Evolutionary conservation across 1,140 invertebrate species (phyloP), one percentile per base, ranked within the genome.

Genomic region (Formica selysi): DNA sequence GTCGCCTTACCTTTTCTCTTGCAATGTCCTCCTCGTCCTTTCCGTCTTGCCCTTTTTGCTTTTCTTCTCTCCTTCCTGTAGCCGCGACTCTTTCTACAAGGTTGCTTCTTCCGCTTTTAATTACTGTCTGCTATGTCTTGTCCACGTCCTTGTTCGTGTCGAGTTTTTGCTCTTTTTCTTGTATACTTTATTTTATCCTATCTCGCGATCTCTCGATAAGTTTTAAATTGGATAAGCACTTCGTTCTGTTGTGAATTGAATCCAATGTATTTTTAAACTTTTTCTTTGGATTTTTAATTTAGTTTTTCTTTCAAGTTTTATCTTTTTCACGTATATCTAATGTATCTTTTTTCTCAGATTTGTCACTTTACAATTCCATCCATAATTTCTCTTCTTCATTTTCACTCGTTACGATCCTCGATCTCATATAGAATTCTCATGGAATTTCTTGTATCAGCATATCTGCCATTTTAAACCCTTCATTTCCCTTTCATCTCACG

Each of bases 401-500:
- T 26, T n/a, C 10, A n/a, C 10, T n/a, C 38, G 36, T 81, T 61
- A 73, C 36, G 11, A 81, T 73, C 26, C 26, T 71, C 22, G 44
- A 67, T 51, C 19, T 79, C 13, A 57, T 16, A 16, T 81, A 26
- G 26, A 36, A 73, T 54, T 68, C 36, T 38, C 16, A 8, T 61
- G 32, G 71, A 74, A 74, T 59, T 61, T 44, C 51, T 71, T 44
- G 26, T 44, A 81, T 81, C 79, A 73, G 67, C 67, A 16, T 81
- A 73, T 81, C 38, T 81, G 38, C 67, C 51, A 59, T 73, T 51
- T 73, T 81, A 81, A 73, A 73, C 38, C 68, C 67, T n/a, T 81
- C 79, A 81, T 81, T 81, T 81, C 54, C 79, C 79, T 83, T 83
- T 83, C 79, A 83, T 83, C 79, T 83, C 68, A 32, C 68, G 68